Percentiles rank a stretch among this genome's conserved stretches.
Evolutionary conservation across 2,888 invertebrate species (phyloP).

Genomic region (Watsonalla binaria): DNA sequence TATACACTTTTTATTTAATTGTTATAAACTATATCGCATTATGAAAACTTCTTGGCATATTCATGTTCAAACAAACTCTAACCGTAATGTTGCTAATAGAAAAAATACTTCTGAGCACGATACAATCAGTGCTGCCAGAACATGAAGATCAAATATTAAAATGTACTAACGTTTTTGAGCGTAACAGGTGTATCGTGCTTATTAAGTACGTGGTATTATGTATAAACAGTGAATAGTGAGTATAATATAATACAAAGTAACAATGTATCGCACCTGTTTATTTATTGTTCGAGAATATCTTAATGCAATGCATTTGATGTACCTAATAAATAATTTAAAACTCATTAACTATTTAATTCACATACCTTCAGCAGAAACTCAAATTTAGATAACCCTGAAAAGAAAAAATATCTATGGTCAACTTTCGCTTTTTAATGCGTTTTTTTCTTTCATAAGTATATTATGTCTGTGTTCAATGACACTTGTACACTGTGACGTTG

Average conservation of each 20-base stretch:
- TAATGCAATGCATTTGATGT: slow-evolving; percentile 76
- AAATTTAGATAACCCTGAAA: no score
- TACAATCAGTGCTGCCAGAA: not conserved
- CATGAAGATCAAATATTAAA: not conserved
- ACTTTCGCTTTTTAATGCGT: no score
- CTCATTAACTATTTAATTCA: slow-evolving; percentile 3
- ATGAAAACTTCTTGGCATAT: slow-evolving; percentile 35
- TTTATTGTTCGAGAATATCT: slow-evolving; percentile 67
- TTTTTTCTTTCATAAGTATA: no score
- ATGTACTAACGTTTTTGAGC: not conserved
- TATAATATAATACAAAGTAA: slow-evolving; percentile 45
- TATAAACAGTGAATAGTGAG: slow-evolving; percentile 2
- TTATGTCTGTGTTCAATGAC: no score
- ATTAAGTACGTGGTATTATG: not conserved
- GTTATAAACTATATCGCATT: slow-evolving; percentile 22
- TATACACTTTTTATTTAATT: slow-evolving; percentile 35
- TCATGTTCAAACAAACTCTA: slow-evolving; percentile 23
- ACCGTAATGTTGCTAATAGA: not conserved
- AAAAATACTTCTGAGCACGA: not conserved
- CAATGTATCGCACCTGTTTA: slow-evolving; percentile 57
- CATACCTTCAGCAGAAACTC: not conserved
- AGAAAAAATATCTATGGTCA: no score
- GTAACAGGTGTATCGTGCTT: not conserved
- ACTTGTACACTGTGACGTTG: no score
- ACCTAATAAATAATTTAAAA: slow-evolving; percentile 66